Conservation (phyloP, 2,797 vertebrate genomes). For the Toxotes lorentzi region DNA sequence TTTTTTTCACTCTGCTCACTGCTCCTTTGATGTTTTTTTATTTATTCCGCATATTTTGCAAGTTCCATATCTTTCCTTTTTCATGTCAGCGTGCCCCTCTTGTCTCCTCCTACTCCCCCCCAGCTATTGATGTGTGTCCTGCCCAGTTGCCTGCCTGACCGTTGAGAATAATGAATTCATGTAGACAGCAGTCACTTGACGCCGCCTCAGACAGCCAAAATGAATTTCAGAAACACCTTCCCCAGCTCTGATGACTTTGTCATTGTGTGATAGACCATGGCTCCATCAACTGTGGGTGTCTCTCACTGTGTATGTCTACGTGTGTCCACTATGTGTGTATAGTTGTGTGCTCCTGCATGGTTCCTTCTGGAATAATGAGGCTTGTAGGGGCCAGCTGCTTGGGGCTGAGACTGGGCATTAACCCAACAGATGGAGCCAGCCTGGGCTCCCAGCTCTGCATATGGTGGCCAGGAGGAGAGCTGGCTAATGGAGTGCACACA, state of each 20-base stretch:
- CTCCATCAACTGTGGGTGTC: constrained; percentile 62
- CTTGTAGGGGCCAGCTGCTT: constrained; percentile 86
- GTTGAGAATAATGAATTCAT: constrained; percentile 66
- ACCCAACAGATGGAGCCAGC: constrained; percentile 87
- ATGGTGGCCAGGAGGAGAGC: constrained; percentile 84
- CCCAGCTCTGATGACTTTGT: constrained; percentile 60
- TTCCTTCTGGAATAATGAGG: constrained; percentile 82
- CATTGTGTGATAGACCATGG: constrained; percentile 67
- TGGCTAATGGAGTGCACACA: constrained; percentile 74
- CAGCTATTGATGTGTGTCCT: constrained; percentile 25
- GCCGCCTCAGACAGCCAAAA: constrained; percentile 63
- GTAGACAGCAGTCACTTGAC: constrained; percentile 55
- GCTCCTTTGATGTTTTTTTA: constrained; percentile 34
- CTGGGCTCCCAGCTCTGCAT: constrained; percentile 82
- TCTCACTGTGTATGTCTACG: constrained; percentile 26
- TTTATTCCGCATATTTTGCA: constrained; percentile 24
- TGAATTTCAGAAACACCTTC: constrained; percentile 74
- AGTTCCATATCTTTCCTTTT: constrained; percentile 7
- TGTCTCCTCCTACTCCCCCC: not conserved
- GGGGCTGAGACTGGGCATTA: constrained; percentile 82
- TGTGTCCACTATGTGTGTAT: constrained; percentile 31
- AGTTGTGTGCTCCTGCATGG: constrained; percentile 44
- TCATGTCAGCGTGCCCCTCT: not conserved
- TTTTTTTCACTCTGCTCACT: constrained; percentile 20
- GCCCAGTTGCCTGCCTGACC: constrained; percentile 52